Conservation (phyloP, 2,113 vertebrate genomes). For the Gallinago media region DNA sequence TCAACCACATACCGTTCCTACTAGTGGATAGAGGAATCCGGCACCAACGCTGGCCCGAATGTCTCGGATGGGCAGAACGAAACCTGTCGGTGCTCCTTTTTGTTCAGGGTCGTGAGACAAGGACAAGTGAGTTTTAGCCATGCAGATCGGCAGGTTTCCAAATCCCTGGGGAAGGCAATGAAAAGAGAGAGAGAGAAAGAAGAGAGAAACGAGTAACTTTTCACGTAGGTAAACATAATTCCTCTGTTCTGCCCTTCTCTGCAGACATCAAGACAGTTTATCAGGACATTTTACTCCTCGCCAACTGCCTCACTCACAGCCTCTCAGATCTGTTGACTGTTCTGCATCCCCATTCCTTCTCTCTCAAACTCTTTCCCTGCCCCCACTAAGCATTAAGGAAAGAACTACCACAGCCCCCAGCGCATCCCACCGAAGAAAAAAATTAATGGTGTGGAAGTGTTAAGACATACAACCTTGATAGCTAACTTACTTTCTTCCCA, state of each 20-base stretch:
- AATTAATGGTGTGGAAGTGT: not conserved
- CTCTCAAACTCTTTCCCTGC: not conserved
- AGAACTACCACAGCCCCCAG: not conserved
- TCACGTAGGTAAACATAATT: not conserved
- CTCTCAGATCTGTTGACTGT: not conserved
- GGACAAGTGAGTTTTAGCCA: slow-evolving; percentile 98
- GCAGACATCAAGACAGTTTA: not conserved
- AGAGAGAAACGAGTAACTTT: not conserved
- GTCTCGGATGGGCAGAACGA: slow-evolving; percentile 92
- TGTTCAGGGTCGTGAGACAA: slow-evolving; percentile 94
- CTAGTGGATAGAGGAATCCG: slow-evolving; percentile 93
- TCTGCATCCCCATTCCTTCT: not conserved
- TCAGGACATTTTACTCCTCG: not conserved
- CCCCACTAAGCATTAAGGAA: not conserved
- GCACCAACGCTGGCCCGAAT: slow-evolving; percentile 94
- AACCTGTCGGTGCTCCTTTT: slow-evolving; percentile 93
- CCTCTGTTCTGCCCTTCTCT: not conserved
- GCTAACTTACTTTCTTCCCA: not conserved
- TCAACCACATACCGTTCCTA: slow-evolving; percentile 87
- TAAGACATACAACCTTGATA: not conserved
- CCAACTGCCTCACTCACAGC: not conserved
- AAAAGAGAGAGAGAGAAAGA: not conserved
- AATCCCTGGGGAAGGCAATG: slow-evolving; percentile 83
- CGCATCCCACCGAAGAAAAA: not conserved
- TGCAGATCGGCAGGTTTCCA: slow-evolving; percentile 92